These are phyloP conservation scores for Tetragnatha versicolor DNA, from an alignment of 1,140 invertebrate species.

Conservation along the genomic window DNA sequence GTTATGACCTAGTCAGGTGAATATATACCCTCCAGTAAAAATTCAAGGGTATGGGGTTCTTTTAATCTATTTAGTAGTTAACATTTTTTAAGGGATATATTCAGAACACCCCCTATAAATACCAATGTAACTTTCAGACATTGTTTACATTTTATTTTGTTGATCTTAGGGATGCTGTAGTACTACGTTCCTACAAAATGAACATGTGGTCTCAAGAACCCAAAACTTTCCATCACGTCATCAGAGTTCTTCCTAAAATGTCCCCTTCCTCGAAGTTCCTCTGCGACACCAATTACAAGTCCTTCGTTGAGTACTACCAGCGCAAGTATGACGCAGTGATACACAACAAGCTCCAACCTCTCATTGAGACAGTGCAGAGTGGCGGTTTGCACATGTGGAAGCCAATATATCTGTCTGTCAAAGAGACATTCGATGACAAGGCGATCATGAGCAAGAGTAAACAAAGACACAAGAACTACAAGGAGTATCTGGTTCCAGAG, in stretches of 20 bases:
- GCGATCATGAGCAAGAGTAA: background rate
- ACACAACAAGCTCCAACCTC: constrained; percentile 85
- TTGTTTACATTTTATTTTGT: too few relatives aligned
- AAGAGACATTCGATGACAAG: constrained; percentile 22
- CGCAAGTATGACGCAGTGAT: constrained; percentile 92
- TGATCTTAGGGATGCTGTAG: constrained; percentile 93
- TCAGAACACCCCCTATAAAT: too few relatives aligned
- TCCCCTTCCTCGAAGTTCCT: constrained; percentile 91
- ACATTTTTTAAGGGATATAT: too few relatives aligned
- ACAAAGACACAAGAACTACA: background rate
- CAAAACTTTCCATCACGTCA: constrained; percentile 89
- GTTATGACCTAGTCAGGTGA: too few relatives aligned
- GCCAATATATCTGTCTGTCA: constrained; percentile 36
- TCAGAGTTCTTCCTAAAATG: constrained; percentile 88
- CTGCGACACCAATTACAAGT: constrained; percentile 77
- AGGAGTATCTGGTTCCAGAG: constrained; percentile 68
- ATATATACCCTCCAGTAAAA: too few relatives aligned
- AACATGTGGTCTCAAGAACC: constrained; percentile 91
- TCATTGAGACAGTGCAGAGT: constrained; percentile 76
- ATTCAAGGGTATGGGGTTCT: too few relatives aligned
- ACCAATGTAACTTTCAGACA: too few relatives aligned
- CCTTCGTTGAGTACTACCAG: constrained; percentile 93
- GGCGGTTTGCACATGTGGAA: constrained; percentile 16
- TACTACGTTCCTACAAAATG: constrained; percentile 87
- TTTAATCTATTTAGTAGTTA: too few relatives aligned